phyloP scores from a whole-genome alignment of 2,113 vertebrate genomes.

The Pelobates fuscus region DNA sequence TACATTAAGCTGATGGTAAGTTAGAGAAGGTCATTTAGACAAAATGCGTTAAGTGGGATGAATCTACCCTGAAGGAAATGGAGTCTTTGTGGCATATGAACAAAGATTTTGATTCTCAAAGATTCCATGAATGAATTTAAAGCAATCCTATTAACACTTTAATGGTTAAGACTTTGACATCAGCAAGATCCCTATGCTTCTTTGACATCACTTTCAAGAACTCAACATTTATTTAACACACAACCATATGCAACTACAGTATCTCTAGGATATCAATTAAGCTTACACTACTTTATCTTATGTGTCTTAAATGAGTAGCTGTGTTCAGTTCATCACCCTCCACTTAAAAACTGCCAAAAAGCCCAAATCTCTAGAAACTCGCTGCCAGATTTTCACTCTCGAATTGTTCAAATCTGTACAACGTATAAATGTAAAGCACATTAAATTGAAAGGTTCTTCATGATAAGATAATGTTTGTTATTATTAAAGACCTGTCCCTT shows the following conservation, averaged over 20 bases:
- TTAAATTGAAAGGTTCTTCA: conserved; percentile 31
- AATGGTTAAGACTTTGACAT: no score
- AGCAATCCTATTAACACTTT: no score
- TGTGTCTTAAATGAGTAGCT: conserved; percentile 15
- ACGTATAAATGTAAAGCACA: conserved; percentile 35
- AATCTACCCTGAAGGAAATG: no score
- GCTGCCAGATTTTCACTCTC: conserved; percentile 26
- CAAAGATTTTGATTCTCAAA: no score
- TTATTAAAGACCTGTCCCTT: conserved; percentile 43
- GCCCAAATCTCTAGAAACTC: conserved; percentile 9
- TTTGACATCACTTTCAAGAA: no score
- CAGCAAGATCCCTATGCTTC: no score
- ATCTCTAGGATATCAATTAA: conserved; percentile 23
- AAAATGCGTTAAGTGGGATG: no score
- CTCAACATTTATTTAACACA: conserved; percentile 12
- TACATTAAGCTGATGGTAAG: no score
- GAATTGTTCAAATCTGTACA: conserved; percentile 28
- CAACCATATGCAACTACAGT: conserved; percentile 25
- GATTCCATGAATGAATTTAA: no score
- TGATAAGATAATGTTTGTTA: conserved; percentile 45
- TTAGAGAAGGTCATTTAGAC: no score
- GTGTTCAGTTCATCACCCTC: conserved; percentile 23
- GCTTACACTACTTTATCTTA: conserved; percentile 22
- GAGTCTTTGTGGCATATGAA: no score
- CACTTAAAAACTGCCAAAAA: conserved; percentile 34